A percentile compares a stretch with the other conserved stretches of the same genome.
phyloP scores from a whole-genome alignment of 2,797 vertebrate species.

The Sebastiscus tertius region DNA sequence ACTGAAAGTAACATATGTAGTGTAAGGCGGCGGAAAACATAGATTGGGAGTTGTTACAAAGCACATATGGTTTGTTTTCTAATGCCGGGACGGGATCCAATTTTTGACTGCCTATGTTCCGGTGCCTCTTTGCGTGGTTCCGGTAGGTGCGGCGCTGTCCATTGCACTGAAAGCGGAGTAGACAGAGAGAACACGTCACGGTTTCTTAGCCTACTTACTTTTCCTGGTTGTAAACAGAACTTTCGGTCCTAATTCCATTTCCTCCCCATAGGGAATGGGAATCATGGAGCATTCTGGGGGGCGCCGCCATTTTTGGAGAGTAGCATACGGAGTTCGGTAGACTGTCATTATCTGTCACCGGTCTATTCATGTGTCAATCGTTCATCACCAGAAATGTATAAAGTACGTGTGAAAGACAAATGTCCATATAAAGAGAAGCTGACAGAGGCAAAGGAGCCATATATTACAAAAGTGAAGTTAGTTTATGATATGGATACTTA shows the following conservation, averaged over 20 bases:
- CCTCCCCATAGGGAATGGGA: not conserved
- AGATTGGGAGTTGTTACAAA: not conserved
- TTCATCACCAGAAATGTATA: too few relatives aligned
- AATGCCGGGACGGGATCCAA: not conserved
- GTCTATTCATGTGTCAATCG: too few relatives aligned
- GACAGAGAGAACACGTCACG: not conserved
- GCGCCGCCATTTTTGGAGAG: too few relatives aligned
- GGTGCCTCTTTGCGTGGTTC: not conserved
- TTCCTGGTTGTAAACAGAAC: not conserved
- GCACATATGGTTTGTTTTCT: not conserved
- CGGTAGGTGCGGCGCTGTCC: not conserved
- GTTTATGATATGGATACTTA: too few relatives aligned
- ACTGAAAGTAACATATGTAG: not conserved
- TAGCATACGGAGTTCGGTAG: too few relatives aligned
- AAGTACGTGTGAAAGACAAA: too few relatives aligned
- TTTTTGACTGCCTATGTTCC: not conserved
- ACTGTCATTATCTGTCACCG: too few relatives aligned
- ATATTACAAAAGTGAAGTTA: too few relatives aligned
- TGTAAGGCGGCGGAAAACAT: not conserved
- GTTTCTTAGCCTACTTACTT: not conserved
- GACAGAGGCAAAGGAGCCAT: too few relatives aligned
- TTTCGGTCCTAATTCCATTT: not conserved
- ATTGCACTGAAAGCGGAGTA: not conserved
- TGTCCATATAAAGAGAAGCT: too few relatives aligned
- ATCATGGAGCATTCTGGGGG: too few relatives aligned